Conservation (phyloP, 2,113 vertebrate species). For the Electrona antarctica region DNA sequence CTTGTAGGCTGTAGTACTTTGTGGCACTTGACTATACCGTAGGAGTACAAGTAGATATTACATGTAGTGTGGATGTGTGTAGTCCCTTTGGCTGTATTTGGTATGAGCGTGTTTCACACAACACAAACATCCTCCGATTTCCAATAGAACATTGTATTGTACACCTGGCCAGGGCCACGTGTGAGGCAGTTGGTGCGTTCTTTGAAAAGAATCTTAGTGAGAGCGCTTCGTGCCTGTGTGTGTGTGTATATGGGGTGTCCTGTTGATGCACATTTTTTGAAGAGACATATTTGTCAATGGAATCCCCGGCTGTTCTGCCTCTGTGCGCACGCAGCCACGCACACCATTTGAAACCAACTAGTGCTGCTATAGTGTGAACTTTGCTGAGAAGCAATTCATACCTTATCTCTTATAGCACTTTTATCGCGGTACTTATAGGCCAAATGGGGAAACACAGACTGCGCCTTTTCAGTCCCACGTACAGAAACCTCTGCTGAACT, state of each 20-base stretch:
- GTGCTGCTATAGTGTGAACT: background rate
- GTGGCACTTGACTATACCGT: no score
- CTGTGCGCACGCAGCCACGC: background rate
- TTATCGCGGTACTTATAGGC: background rate
- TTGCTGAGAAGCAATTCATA: background rate
- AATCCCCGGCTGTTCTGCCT: background rate
- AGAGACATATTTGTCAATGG: conserved; percentile 23
- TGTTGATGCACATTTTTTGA: conserved; percentile 23
- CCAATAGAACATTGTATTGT: background rate
- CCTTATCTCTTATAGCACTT: background rate
- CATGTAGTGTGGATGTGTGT: conserved; percentile 6
- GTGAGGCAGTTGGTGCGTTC: background rate
- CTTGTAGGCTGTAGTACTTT: no score
- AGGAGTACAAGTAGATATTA: conserved; percentile 9
- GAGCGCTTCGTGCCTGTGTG: background rate
- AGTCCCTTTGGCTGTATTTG: conserved; percentile 4
- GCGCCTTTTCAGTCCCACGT: background rate
- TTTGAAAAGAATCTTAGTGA: background rate
- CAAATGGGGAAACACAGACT: background rate
- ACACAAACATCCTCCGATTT: background rate
- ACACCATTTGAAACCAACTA: background rate
- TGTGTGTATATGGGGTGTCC: background rate
- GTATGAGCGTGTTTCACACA: conserved; percentile 35
- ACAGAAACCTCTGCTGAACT: background rate
- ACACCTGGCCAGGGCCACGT: background rate